Base-by-base conservation (phyloP, 2,113 vertebrate genomes). In the Fulmarus glacialis region DNA sequence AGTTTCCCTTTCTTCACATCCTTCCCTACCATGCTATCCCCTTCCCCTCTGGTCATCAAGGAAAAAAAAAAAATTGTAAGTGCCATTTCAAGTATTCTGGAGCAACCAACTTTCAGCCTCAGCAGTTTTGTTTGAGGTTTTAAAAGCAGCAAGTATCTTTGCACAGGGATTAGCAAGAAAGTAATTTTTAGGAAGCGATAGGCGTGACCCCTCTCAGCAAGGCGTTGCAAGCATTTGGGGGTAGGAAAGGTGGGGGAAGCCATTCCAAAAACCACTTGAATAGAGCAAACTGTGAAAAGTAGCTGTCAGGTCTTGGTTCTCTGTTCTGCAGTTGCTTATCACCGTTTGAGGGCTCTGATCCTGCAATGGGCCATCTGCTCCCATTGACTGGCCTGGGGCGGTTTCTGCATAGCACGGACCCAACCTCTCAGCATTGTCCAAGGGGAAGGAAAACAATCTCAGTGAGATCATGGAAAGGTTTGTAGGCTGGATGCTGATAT, bases 81-180 rank as follows among this genome's bases (percentile, higher is more conserved):
- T 90, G 79, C 89, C 67, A 67, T 92, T 84, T 95, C 45, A 64
- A 47, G 75, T 93, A 60, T 78, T 92, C 71, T 81, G 82, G 63
- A 89, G 88, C 29, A 12, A 68, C 23, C 73, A 82, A 20, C 47
- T 17, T 45, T 50, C 60, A 85, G 75, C n/a, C 82, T 80, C 80
- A 47, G 75, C 66, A 89, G 62, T 36, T 92, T 58, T 23, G 79
- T 62, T 78, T 55, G 83, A 95, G 88, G 29, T 12, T 89, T 67
- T 56, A 66, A 89, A 95, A 95, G 79, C 86, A 9, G 7, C 1
- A 5, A 62, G 58, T 18, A 20, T 38, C 48, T 93, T 77, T 77
- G 77, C 40, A 4, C 7, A 12, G 93, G 79, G 72, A 87, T 94
- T 89, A 94, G 60, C 56, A 82, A 52, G 36, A 62, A 88, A 95